These are phyloP conservation scores for Anthoscopus minutus DNA, from an alignment of 2,113 vertebrate genomes.

Conservation along the genomic window DNA sequence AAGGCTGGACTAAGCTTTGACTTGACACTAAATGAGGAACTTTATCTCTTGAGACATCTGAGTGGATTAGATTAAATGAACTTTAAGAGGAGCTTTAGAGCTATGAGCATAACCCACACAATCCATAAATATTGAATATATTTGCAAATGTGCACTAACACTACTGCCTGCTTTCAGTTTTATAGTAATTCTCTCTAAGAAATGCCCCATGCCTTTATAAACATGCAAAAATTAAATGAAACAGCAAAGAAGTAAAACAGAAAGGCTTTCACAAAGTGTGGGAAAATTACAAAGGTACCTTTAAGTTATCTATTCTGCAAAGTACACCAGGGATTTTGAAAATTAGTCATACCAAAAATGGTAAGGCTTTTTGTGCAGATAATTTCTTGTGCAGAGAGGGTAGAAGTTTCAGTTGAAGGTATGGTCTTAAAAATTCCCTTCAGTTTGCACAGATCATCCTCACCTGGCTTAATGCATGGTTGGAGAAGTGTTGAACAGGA, in stretches of 20 bases:
- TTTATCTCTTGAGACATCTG: slow-evolving; percentile 16
- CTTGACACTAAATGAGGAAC: slow-evolving; percentile 18
- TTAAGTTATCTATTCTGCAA: neutral
- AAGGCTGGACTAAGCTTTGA: slow-evolving; percentile 22
- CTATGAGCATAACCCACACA: neutral
- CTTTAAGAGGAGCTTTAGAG: neutral
- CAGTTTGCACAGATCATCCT: neutral
- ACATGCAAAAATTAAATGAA: neutral
- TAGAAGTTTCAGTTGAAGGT: neutral
- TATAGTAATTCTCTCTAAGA: neutral
- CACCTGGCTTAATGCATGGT: neutral
- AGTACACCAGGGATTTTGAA: neutral
- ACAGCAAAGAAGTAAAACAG: neutral
- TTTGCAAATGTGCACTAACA: neutral
- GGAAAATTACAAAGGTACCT: neutral
- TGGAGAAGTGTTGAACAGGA: neutral
- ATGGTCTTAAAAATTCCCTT: neutral
- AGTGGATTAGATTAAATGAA: slow-evolving; percentile 31
- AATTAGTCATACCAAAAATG: neutral
- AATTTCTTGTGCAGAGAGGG: neutral
- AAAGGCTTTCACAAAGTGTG: neutral
- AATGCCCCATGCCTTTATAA: neutral
- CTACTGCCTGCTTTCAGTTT: neutral
- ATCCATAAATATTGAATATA: slow-evolving; percentile 18
- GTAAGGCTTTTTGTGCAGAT: neutral